A percentile compares a stretch with the other conserved stretches of the same genome.
Conservation (phyloP, 2,113 vertebrate species). For the Eulemur rufifrons region DNA sequence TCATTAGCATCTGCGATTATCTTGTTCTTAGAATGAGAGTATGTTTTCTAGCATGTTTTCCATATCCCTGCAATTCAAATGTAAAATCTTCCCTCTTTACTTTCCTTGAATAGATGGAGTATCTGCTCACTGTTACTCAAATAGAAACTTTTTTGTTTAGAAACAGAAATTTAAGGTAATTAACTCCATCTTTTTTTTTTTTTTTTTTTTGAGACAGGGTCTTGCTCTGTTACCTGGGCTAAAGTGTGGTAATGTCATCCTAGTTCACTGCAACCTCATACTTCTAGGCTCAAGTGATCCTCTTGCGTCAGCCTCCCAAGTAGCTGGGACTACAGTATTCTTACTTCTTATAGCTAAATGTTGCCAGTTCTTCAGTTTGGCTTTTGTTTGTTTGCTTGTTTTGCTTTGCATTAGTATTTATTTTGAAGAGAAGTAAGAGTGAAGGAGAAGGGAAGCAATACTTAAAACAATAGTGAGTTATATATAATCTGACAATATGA, state of each 20-base stretch:
- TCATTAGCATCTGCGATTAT: not conserved
- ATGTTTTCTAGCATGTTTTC: not conserved
- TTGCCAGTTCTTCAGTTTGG: not conserved
- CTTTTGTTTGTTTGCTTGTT: not conserved
- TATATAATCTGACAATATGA: not conserved
- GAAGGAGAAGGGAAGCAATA: not conserved
- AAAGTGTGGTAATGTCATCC: too few relatives aligned
- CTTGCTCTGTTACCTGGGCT: too few relatives aligned
- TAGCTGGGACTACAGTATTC: not conserved
- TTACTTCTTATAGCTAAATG: not conserved
- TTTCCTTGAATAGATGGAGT: not conserved
- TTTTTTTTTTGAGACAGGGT: too few relatives aligned
- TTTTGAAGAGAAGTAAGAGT: conserved; percentile 21
- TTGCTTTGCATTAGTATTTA: not conserved
- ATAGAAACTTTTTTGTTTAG: not conserved
- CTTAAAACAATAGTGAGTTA: not conserved
- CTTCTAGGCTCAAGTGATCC: too few relatives aligned
- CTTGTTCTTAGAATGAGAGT: not conserved
- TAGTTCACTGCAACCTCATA: too few relatives aligned
- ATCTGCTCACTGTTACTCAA: not conserved
- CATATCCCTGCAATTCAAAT: not conserved
- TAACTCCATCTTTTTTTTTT: not conserved
- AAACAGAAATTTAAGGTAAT: not conserved
- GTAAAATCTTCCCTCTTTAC: not conserved
- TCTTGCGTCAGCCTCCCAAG: too few relatives aligned